Base-by-base conservation (phyloP, 2,888 invertebrate genomes). In the Chaitophorus viminalis region DNA sequence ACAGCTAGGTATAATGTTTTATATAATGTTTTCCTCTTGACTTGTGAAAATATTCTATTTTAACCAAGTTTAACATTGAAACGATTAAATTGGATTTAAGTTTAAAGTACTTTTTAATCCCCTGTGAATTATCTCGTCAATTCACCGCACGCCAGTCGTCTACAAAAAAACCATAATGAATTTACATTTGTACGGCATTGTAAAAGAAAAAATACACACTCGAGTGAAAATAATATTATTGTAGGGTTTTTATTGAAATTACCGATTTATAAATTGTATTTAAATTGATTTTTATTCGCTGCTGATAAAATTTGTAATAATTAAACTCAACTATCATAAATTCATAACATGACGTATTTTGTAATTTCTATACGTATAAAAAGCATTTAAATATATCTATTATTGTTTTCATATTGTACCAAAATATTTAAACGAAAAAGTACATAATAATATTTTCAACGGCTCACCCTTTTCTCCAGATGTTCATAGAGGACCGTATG, bases 401-500 rank as follows among this genome's bases (percentile, higher is more conserved):
- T n/a, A n/a, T 60, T 60, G 3, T 21, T 60, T 60, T 60, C 21
- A 60, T 60, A 6, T 60, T 6, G 21, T 6, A 39, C 11, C 1
- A 8, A 9, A 9, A 46, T 46, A 46, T 46, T 46, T 46, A 46
- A 11, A 46, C 46, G 14, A 3, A 6, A 65, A 79, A 65, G 39
- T 36, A 29, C n/a, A n/a, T 1, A 9, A 29, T 1, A 21, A 36
- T 65, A 29, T 36, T 46, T 84, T 76, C 8, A 1, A 6, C 21
- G 8, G 83, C 91, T 92, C 91, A 94, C 95, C 94, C 95, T 95
- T 36, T 94, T 93, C 90, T 95, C 94, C 85, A 94, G 94, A 91
- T 95, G 94, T 89, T 94, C 93, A 91, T 94, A 94, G 0, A 95
- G 94, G 89, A 95, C 93, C 21, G 95, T 95, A 89, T 94, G 93